Percentiles rank a stretch among this genome's conserved stretches.
Conservation (phyloP, 2,888 invertebrate genomes). For the Lobophora halterata region DNA sequence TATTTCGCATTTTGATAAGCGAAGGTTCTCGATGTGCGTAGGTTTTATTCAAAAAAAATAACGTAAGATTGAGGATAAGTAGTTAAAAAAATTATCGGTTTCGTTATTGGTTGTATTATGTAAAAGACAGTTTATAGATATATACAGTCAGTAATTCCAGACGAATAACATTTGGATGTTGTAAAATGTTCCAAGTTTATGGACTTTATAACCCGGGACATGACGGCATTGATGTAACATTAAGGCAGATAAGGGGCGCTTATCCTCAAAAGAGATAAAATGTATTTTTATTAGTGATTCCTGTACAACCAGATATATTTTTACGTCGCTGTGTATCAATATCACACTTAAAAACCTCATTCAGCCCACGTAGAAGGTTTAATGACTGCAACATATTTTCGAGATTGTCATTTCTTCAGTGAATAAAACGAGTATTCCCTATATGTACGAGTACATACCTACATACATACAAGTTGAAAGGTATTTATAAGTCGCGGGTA, state of each 20-base stretch:
- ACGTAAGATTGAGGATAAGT: slow-evolving; percentile 21
- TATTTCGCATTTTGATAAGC: slow-evolving; percentile 8
- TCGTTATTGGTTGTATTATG: slow-evolving; percentile 4
- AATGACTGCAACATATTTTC: slow-evolving; percentile 31
- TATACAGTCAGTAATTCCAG: slow-evolving; percentile 5
- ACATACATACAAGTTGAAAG: slow-evolving; percentile 30
- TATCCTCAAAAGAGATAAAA: slow-evolving; percentile 4
- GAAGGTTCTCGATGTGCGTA: slow-evolving; percentile 3
- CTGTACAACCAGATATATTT: slow-evolving; percentile 8
- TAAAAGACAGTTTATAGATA: background rate
- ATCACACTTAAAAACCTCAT: slow-evolving; percentile 26
- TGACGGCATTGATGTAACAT: slow-evolving; percentile 6
- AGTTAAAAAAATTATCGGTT: slow-evolving; percentile 17
- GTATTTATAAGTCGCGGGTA: slow-evolving; percentile 31
- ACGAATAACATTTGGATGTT: slow-evolving; percentile 7
- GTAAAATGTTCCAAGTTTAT: slow-evolving; percentile 17
- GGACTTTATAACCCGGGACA: slow-evolving; percentile 12
- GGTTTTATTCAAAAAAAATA: slow-evolving; percentile 14
- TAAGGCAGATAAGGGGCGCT: slow-evolving; percentile 1
- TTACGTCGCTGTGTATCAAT: slow-evolving; percentile 23
- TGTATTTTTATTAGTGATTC: slow-evolving; percentile 1
- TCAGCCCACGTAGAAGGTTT: slow-evolving; percentile 29
- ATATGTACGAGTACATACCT: no score
- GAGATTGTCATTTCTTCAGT: slow-evolving; percentile 32
- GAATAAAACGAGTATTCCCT: slow-evolving; percentile 29